Conservation (phyloP, 2,888 invertebrate genomes). For the Malthinus flaveolus region DNA sequence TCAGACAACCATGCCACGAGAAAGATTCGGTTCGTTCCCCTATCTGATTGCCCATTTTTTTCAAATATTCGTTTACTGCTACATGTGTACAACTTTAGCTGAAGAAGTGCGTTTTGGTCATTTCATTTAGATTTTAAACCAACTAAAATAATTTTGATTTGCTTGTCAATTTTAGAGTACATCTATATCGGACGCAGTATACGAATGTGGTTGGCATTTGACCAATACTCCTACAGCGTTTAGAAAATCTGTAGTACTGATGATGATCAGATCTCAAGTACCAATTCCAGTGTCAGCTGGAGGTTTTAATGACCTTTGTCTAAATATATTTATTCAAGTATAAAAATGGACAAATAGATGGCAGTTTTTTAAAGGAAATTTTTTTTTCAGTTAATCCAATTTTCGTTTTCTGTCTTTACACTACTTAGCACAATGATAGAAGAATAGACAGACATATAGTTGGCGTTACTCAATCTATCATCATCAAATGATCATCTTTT, state of each 20-base stretch:
- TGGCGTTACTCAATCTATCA: too few species aligned
- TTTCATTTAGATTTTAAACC: too few species aligned
- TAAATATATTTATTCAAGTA: neutral
- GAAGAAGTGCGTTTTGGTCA: neutral
- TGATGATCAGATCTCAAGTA: neutral
- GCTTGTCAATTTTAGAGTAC: neutral
- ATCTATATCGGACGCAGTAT: neutral
- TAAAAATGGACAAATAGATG: neutral
- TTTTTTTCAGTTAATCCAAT: slow-evolving; percentile 5
- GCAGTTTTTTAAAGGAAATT: neutral
- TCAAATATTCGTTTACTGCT: slow-evolving; percentile 7
- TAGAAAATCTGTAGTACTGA: neutral
- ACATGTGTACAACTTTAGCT: slow-evolving; percentile 5
- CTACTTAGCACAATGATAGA: too few species aligned
- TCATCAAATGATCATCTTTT: too few species aligned
- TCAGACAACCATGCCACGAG: neutral
- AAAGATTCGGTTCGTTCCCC: neutral
- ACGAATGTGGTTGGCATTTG: neutral
- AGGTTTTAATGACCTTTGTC: neutral
- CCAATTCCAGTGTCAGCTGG: neutral
- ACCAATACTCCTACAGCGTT: neutral
- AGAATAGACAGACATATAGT: too few species aligned
- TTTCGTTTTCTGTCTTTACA: slow-evolving; percentile 5
- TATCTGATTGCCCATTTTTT: neutral
- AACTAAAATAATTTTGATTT: neutral